These are phyloP conservation scores for Rhamphomyia laevipes DNA, from an alignment of 2,888 invertebrate species.

Conservation along the genomic window DNA sequence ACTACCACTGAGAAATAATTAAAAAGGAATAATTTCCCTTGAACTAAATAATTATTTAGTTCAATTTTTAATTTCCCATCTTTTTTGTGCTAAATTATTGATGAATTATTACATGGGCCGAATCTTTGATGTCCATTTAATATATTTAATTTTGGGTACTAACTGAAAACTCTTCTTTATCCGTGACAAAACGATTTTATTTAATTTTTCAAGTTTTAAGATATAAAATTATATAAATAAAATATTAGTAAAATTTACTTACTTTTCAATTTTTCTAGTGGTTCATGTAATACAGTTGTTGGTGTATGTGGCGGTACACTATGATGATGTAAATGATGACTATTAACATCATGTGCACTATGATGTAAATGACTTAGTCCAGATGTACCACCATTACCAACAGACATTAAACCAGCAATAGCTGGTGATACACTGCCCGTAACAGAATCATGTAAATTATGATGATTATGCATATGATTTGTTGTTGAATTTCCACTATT, in stretches of 20 bases:
- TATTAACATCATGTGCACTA: slow-evolving; percentile 38
- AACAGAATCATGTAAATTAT: slow-evolving; percentile 41
- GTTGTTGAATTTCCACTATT: slow-evolving; percentile 25
- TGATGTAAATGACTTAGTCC: slow-evolving; percentile 36
- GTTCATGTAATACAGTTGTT: slow-evolving; percentile 43
- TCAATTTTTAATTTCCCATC: too few species aligned
- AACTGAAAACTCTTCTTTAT: too few species aligned
- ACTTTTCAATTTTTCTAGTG: slow-evolving; percentile 63
- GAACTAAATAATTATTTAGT: too few species aligned
- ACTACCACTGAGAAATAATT: too few species aligned
- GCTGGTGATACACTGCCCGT: slow-evolving; percentile 47
- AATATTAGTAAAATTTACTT: slow-evolving; percentile 23
- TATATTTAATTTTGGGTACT: too few species aligned
- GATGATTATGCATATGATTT: slow-evolving; percentile 38
- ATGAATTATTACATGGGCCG: too few species aligned
- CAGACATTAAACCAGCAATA: slow-evolving; percentile 44
- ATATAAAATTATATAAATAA: too few species aligned
- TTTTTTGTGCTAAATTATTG: too few species aligned
- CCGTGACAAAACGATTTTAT: too few species aligned
- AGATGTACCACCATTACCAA: slow-evolving; percentile 22
- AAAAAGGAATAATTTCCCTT: too few species aligned
- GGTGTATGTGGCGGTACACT: slow-evolving; percentile 45
- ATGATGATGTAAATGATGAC: slow-evolving; percentile 45
- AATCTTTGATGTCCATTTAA: too few species aligned
- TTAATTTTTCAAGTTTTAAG: too few species aligned